phyloP scores from a whole-genome alignment of 2,113 vertebrate genomes.

The Leucopsar rothschildi region DNA sequence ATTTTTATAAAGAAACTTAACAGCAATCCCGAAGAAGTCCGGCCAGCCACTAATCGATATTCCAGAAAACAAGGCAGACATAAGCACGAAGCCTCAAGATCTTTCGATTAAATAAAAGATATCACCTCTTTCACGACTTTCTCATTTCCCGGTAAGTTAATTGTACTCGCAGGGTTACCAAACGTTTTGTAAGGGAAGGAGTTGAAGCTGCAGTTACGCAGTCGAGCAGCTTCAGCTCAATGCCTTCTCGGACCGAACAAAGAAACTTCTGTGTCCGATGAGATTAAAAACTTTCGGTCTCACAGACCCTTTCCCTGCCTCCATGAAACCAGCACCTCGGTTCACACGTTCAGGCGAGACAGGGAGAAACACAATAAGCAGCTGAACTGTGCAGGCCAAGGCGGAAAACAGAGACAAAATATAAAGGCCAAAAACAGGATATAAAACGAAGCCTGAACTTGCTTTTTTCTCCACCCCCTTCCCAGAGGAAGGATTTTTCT shows the following conservation, averaged over 20 bases:
- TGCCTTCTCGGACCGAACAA: slow-evolving; percentile 57
- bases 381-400: neutral
- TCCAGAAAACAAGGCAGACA: neutral
- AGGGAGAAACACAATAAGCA: neutral
- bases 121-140: neutral
- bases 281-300: slow-evolving; percentile 48
- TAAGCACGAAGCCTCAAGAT: neutral
- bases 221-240: neutral
- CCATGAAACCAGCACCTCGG: neutral
- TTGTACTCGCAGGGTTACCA: neutral
- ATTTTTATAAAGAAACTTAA: neutral
- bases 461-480: slow-evolving; percentile 6
- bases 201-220: neutral
- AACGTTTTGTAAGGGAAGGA: neutral
- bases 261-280: slow-evolving; percentile 64
- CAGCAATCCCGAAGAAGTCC: neutral
- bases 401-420: neutral
- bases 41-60: neutral
- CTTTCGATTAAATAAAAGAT: neutral
- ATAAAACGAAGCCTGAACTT: slow-evolving; percentile 3
- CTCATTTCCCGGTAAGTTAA: neutral
- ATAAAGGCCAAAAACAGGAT: slow-evolving; percentile 37
- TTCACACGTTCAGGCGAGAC: neutral
- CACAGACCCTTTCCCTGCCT: neutral
- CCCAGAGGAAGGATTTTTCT: neutral